These are phyloP conservation scores for Tragelaphus imberbis DNA, from an alignment of 2,113 vertebrate genomes.

Conservation along the genomic window DNA sequence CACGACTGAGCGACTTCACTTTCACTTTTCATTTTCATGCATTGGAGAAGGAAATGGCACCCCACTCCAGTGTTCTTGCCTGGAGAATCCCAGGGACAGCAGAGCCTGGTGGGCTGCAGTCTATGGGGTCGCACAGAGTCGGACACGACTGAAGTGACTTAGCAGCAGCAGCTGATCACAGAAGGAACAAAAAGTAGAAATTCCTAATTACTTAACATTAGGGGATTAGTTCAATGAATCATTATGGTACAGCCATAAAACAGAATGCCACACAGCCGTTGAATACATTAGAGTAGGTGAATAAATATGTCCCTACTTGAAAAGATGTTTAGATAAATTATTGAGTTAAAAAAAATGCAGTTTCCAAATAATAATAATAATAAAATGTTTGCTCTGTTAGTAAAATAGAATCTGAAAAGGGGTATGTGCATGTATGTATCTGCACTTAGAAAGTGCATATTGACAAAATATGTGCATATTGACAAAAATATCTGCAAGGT, in stretches of 20 bases:
- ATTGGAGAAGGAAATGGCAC: too few relatives aligned
- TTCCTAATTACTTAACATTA: background rate
- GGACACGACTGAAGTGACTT: too few relatives aligned
- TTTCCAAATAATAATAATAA: constrained; percentile 1
- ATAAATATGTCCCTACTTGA: background rate
- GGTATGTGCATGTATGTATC: background rate
- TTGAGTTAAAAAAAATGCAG: background rate
- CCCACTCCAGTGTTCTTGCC: too few relatives aligned
- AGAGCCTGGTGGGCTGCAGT: too few relatives aligned
- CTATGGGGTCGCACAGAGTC: too few relatives aligned
- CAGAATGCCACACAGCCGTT: background rate
- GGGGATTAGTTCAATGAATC: background rate
- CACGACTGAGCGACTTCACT: too few relatives aligned
- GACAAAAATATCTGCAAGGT: background rate
- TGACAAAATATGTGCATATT: background rate
- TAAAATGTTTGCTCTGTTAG: background rate
- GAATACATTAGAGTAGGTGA: background rate
- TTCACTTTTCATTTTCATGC: too few relatives aligned
- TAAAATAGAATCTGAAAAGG: background rate
- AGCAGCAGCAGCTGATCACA: background rate
- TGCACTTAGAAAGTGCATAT: background rate
- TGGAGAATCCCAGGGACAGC: too few relatives aligned
- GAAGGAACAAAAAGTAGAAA: background rate
- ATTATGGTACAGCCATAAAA: background rate
- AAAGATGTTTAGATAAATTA: background rate